phyloP scores from a whole-genome alignment of 1,140 invertebrate species.

The Leucophenga varia region DNA sequence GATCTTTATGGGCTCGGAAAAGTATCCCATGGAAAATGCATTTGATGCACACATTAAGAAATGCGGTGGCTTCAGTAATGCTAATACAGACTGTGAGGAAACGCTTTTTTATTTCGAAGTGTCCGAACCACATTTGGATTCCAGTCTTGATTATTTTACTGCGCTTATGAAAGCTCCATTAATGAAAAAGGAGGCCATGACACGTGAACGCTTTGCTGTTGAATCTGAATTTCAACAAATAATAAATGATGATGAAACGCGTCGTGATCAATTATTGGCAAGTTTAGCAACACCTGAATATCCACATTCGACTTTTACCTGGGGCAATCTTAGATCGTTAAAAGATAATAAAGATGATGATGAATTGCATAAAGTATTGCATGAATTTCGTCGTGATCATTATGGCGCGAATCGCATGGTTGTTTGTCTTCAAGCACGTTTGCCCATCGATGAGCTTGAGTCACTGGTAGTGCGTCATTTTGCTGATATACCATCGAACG shows the following conservation, averaged over 20 bases:
- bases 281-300: constrained; percentile 67
- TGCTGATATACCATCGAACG: constrained; percentile 66
- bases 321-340: constrained; percentile 82
- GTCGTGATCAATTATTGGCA: constrained; percentile 70
- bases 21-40: constrained; percentile 83
- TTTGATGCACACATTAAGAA: constrained; percentile 80
- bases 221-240: constrained; percentile 69
- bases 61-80: constrained; percentile 80
- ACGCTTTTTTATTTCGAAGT: constrained; percentile 89
- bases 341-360: constrained; percentile 68
- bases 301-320: constrained; percentile 79
- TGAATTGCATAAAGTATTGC: constrained; percentile 65
- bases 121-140: constrained; percentile 72
- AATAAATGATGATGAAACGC: constrained; percentile 40
- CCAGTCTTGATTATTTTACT: constrained; percentile 82
- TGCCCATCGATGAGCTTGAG: constrained; percentile 75
- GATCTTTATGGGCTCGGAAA: constrained; percentile 91
- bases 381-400: constrained; percentile 78
- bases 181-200: constrained; percentile 83
- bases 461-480: constrained; percentile 64
- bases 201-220: constrained; percentile 87
- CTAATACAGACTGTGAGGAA: constrained; percentile 79
- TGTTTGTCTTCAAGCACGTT: constrained; percentile 74
- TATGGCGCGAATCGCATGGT: constrained; percentile 91
- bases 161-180: constrained; percentile 88